Percentiles rank a stretch among this genome's conserved stretches.
These are phyloP conservation scores for Danaus plexippus DNA, from an alignment of 1,140 invertebrate genomes.

Conservation along the genomic window DNA sequence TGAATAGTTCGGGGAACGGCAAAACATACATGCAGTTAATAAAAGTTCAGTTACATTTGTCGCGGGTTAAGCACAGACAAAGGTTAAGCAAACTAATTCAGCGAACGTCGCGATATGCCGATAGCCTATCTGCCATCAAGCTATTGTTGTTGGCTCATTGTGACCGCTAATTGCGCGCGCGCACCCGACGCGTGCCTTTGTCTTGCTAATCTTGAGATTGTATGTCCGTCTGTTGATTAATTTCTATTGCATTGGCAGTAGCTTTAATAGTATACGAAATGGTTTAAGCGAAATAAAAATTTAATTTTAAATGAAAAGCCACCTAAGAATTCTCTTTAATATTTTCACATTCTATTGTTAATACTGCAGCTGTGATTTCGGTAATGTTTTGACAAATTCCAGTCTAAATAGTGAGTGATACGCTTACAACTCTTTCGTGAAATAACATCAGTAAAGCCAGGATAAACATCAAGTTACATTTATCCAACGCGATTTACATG, in stretches of 20 bases:
- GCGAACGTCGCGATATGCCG: conserved; percentile 14
- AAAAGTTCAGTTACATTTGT: conserved; percentile 6
- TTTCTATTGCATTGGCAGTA: background rate
- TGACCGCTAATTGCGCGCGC: conserved; percentile 25
- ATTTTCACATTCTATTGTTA: no score
- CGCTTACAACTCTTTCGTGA: background rate
- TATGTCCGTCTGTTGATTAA: no score
- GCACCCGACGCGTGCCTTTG: conserved; percentile 28
- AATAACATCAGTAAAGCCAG: conserved; percentile 4
- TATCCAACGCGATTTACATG: conserved; percentile 31
- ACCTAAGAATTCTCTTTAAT: no score
- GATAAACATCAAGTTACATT: conserved; percentile 9
- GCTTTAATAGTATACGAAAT: no score
- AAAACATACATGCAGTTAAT: no score
- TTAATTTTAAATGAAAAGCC: no score
- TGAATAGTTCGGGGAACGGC: no score
- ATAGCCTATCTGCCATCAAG: conserved; percentile 23
- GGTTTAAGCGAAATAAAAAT: no score
- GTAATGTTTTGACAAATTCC: no score
- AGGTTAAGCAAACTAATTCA: conserved; percentile 23
- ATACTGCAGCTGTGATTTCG: no score
- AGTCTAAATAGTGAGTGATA: no score
- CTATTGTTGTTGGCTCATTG: conserved; percentile 27
- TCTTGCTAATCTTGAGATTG: conserved; percentile 18
- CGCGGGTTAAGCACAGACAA: conserved; percentile 17